A percentile compares a stretch with the other conserved stretches of the same genome.
Conservation (phyloP, 2,797 vertebrate genomes). For the Enteromius argenteus region DNA sequence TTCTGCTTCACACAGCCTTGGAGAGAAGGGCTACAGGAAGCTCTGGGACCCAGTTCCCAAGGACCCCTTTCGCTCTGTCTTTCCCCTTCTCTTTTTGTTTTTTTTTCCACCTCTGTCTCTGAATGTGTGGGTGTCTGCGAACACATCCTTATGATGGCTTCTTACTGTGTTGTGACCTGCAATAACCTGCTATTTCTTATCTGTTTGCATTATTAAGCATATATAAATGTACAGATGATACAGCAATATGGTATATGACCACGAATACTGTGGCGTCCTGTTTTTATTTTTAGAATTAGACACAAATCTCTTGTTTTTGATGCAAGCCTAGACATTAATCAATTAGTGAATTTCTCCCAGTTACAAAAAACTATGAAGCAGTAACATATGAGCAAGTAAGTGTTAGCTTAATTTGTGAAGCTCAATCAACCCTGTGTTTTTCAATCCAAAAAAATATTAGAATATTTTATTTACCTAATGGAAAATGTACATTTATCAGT, state of each 20-base stretch:
- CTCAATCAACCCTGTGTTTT: background rate
- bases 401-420: background rate
- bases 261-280: background rate
- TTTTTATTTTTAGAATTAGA: background rate
- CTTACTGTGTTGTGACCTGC: background rate
- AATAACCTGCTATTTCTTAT: background rate
- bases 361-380: background rate
- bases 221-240: background rate
- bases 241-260: background rate
- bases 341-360: background rate
- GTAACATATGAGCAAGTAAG: background rate
- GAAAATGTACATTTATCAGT: background rate
- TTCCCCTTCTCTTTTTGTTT: conserved; percentile 57
- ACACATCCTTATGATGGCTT: conserved; percentile 41
- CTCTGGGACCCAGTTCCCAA: conserved; percentile 83
- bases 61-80: conserved; percentile 68
- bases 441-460: no score
- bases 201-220: background rate
- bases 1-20: conserved; percentile 78
- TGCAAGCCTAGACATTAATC: background rate
- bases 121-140: conserved; percentile 37
- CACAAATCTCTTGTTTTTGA: background rate
- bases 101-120: conserved; percentile 45
- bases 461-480: no score
- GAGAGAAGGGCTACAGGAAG: conserved; percentile 83